Base-by-base conservation (phyloP, 1,140 invertebrate species). In the Helicoverpa armigera region DNA sequence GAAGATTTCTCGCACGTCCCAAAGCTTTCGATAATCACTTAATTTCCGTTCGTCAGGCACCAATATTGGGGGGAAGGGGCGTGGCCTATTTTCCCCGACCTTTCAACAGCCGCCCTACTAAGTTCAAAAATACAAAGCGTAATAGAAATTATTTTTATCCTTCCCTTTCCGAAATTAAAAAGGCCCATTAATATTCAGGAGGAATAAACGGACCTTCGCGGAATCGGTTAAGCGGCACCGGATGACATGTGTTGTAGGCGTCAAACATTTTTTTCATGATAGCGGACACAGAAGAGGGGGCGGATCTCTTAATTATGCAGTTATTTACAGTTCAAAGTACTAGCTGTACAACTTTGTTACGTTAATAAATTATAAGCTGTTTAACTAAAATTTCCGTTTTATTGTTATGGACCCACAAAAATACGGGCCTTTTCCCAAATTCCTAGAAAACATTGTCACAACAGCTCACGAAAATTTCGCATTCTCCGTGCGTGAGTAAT, bases 201-300 rank as follows among this genome's bases (percentile, higher is more conserved):
- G 58, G 23, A 61, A 31, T 58, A 58, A 58, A 16, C 3, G 14
- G 5, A n/a, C 16, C 16, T 18, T 43, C 35, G 35, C 16, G 18
- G 4, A 58, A 16, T 58, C 23, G 23, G 58, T 7, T 23, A 61
- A 61, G 23, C 58, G 18, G 16, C 58, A 16, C 54, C 29, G 16
- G 29, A 61, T 61, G 58, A 61, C 58, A 23, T 61, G 23, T 61
- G 29, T 9, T 31, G 23, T 61, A 61, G 58, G 58, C 58, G 58
- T 61, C 58, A 61, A 13, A 61, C 12, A 61, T 61, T 61, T 61
- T n/a, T 31, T 13, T 61, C 29, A 29, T 61, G 23, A 31, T 61
- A 61, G 23, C 18, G 23, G 13, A 14, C 58, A 16, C 16, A 13
- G 11, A 5, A 61, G 11, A 61, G 58, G 58, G 58, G 58, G 58